These are phyloP conservation scores for Cherax destructor DNA, from an alignment of 1,140 invertebrate species.

Conservation along the genomic window DNA sequence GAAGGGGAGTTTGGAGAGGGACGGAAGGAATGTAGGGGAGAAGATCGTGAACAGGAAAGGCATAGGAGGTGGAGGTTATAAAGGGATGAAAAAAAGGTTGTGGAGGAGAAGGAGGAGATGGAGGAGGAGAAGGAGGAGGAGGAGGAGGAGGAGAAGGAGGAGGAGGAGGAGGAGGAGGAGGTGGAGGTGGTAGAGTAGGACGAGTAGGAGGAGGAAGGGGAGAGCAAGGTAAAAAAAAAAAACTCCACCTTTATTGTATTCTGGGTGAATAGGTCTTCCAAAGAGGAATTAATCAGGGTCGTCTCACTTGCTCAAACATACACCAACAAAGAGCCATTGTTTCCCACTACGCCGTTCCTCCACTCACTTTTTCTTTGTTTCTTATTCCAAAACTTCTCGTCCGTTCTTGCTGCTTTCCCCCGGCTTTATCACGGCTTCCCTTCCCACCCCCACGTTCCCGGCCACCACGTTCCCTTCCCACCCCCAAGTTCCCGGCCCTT, in stretches of 20 bases:
- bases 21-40: too few relatives aligned
- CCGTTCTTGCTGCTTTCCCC: neutral
- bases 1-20: neutral
- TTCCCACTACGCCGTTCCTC: neutral
- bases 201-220: neutral
- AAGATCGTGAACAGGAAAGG: too few relatives aligned
- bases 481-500: neutral
- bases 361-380: neutral
- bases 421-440: neutral
- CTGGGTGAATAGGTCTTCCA: slow-evolving; percentile 48
- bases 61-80: neutral
- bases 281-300: slow-evolving; percentile 44
- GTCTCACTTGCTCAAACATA: slow-evolving; percentile 38
- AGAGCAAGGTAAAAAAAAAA: neutral
- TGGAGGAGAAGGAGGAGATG: neutral
- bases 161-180: neutral
- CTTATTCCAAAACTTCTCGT: neutral
- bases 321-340: slow-evolving; percentile 32
- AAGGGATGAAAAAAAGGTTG: too few relatives aligned
- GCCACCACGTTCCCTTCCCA: too few relatives aligned
- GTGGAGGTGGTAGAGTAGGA: slow-evolving; percentile 4
- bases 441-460: neutral
- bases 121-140: neutral
- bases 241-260: slow-evolving; percentile 37
- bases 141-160: neutral